Percentiles rank a stretch among this genome's conserved stretches.
These are phyloP conservation scores for Lagopus muta DNA, from an alignment of 2,113 vertebrate species.

Conservation along the genomic window DNA sequence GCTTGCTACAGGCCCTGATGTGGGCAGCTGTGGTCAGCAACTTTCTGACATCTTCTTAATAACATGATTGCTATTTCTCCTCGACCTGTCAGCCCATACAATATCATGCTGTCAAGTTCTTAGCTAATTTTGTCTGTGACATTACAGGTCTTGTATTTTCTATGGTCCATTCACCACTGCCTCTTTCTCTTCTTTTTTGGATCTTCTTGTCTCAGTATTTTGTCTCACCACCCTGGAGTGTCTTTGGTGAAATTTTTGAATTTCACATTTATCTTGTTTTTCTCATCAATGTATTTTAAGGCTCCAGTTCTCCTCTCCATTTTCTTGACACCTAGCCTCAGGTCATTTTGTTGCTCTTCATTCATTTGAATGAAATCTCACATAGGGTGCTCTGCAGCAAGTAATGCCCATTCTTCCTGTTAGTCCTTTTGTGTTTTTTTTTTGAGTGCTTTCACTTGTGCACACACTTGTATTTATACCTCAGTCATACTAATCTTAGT, in stretches of 20 bases:
- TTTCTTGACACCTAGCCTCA: neutral
- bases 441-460: neutral
- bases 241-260: neutral
- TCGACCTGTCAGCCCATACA: neutral
- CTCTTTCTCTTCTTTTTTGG: neutral
- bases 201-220: neutral
- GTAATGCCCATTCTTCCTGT: neutral
- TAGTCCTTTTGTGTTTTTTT: neutral
- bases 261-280: neutral
- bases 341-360: neutral
- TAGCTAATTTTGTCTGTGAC: rapidly evolving
- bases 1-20: neutral
- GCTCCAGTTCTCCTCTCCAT: neutral
- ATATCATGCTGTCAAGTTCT: neutral
- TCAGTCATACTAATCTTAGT: neutral
- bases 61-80: neutral
- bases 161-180: neutral
- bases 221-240: neutral
- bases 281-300: neutral
- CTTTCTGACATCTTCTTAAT: neutral
- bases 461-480: neutral
- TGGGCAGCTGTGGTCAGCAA: neutral
- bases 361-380: neutral
- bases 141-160: neutral
- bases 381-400: neutral